phyloP scores from a whole-genome alignment of 2,113 vertebrate genomes.

The Castor canadensis region DNA sequence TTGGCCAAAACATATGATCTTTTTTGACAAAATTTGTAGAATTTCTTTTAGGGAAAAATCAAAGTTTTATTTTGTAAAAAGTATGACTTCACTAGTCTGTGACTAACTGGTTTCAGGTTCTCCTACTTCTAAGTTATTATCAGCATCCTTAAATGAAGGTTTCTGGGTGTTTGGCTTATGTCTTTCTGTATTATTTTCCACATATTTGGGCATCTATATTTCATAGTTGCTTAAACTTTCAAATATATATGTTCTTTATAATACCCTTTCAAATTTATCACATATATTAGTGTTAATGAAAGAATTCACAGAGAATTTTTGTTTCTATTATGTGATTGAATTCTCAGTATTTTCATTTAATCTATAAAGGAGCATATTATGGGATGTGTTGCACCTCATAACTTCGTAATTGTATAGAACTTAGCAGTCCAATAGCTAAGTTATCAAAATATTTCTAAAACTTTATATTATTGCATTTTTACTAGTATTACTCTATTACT shows the following conservation, averaged over 20 bases:
- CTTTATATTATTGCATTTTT: neutral
- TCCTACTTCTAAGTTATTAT: neutral
- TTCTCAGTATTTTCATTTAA: neutral
- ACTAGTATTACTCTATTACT: no score
- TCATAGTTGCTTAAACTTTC: neutral
- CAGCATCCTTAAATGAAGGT: neutral
- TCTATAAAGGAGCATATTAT: neutral
- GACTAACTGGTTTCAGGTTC: neutral
- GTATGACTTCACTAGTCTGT: neutral
- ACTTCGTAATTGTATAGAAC: neutral
- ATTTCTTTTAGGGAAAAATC: neutral
- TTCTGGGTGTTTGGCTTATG: neutral
- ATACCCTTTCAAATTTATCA: neutral
- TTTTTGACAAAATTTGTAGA: neutral
- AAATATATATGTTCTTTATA: neutral
- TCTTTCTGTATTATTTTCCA: neutral
- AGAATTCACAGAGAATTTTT: neutral
- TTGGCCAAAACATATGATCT: neutral
- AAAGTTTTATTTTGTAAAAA: no score
- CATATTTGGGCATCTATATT: neutral
- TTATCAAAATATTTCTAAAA: neutral
- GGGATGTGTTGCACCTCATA: neutral
- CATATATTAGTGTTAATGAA: neutral
- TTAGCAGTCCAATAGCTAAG: neutral
- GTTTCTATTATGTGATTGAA: neutral